Percentiles rank a stretch among this genome's conserved stretches.
Conservation (phyloP, 2,797 vertebrate genomes). For the Oreonectes daqikongensis region DNA sequence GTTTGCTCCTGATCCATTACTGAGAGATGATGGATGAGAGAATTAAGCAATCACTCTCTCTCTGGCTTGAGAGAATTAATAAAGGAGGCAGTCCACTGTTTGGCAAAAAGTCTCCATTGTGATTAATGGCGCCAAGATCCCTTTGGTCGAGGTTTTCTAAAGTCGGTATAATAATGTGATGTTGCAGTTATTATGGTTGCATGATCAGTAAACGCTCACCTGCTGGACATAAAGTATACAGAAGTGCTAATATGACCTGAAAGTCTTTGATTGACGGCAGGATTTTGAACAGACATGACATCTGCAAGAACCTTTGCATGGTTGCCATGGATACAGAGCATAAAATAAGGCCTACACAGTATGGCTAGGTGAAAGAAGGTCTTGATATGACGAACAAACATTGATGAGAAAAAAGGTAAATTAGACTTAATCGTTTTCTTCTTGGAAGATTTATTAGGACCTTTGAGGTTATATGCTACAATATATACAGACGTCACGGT, state of each 20-base stretch:
- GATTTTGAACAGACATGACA: not conserved
- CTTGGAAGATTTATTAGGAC: not conserved
- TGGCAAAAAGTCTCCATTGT: conserved; percentile 57
- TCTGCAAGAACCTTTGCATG: not conserved
- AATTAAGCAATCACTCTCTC: conserved; percentile 65
- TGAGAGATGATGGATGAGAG: conserved; percentile 67
- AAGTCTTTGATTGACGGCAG: conserved; percentile 10
- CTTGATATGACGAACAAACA: not conserved
- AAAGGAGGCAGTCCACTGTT: conserved; percentile 54
- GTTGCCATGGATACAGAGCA: not conserved
- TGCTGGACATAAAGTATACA: conserved; percentile 12
- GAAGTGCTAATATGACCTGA: not conserved
- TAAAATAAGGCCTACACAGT: not conserved
- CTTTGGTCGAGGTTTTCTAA: conserved; percentile 41
- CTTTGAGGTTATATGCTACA: not conserved
- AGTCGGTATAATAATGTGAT: conserved; percentile 30
- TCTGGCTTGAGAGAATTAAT: conserved; percentile 72
- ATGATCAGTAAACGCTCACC: conserved; percentile 4
- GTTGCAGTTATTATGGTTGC: conserved; percentile 26
- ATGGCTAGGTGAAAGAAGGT: not conserved
- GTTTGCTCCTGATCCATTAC: conserved; percentile 61
- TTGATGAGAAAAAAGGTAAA: not conserved
- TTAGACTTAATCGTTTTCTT: not conserved
- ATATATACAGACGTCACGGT: not conserved
- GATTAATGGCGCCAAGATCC: conserved; percentile 64